Base-by-base conservation (phyloP, 2,797 vertebrate species). In the Clarias platycephalus region DNA sequence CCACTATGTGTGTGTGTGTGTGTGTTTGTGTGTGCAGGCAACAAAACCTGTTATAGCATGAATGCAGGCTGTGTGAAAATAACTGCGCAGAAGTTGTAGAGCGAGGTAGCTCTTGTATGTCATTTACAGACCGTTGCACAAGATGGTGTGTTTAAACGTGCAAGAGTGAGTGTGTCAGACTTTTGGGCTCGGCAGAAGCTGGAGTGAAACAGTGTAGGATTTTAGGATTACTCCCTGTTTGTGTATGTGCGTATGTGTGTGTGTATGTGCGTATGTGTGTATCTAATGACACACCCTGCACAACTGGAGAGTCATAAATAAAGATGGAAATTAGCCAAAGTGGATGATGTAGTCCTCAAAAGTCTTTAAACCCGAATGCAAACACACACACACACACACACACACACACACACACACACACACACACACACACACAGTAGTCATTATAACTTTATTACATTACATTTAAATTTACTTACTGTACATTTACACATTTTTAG, bases 41-140 rank as follows among this genome's bases (percentile, higher is more conserved):
- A 80, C 16, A 26, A 44, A 79, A 70, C 83, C 64, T 79, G 75
- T 79, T 57, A 58, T 34, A 81, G 84, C 84, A 85, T 67, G 78
- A 78, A 53, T 34, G 58, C 31, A 1, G 67, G 63, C 18, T 84
- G 62, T 63, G 34, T 57, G 31, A 67, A 80, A 80, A 28, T 67
- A 68, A 24, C 44, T 55, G 26, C 49, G 34, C n/a, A 44, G 34
- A 68, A 62, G 57, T 24, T 34, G 64, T 55, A 66, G 44, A 85
- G 37, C 28, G 18, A 81, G 78, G 58, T 31, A 64, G 26, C 60
- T 70, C 64, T 80, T 75, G 70, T 75, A 20, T 64, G n/a, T 66
- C 18, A 37, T 31, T 34, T 83, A 62, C 37, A 82, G 37, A 4
- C n/a, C 37, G 24, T 74, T 75, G 83, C 77, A 80, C 58, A 72